Percentiles rank a stretch among this genome's conserved stretches.
phyloP scores from a whole-genome alignment of 2,888 invertebrate genomes.

The Andrena minutula region DNA sequence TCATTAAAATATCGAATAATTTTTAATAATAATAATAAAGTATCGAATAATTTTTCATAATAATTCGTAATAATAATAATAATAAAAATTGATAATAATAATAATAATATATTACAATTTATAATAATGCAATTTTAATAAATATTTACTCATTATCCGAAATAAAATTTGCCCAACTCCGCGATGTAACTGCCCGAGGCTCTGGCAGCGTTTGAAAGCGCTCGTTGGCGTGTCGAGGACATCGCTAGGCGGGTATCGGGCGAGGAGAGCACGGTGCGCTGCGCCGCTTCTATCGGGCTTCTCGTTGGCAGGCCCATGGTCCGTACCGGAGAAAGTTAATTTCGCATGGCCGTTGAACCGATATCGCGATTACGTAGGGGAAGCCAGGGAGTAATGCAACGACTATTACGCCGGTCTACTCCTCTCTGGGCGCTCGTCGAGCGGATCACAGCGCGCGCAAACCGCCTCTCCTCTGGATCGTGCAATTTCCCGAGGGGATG shows the following conservation, averaged over 20 bases:
- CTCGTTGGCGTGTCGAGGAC: conserved; percentile 50
- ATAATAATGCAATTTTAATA: too few species aligned
- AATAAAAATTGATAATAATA: too few species aligned
- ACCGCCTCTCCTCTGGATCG: not conserved
- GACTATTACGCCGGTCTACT: conserved; percentile 61
- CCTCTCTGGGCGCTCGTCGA: conserved; percentile 27
- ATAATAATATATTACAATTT: too few species aligned
- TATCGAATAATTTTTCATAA: too few species aligned
- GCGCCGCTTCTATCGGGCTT: conserved; percentile 65
- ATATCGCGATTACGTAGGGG: conserved; percentile 80
- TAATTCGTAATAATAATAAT: too few species aligned
- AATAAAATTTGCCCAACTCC: not conserved
- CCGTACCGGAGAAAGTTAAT: conserved; percentile 81
- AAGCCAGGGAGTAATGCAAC: conserved; percentile 56
- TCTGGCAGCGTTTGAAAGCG: conserved; percentile 34
- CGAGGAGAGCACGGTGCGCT: conserved; percentile 64
- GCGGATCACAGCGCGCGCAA: conserved; percentile 35
- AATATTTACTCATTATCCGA: too few species aligned
- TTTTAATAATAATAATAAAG: too few species aligned
- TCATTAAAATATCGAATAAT: too few species aligned
- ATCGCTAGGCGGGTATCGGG: conserved; percentile 54
- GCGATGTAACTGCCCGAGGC: not conserved
- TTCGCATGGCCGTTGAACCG: conserved; percentile 84
- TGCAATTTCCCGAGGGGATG: conserved; percentile 41
- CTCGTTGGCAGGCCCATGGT: conserved; percentile 51